Conservation (phyloP, 2,797 vertebrate genomes). For the Myotis pilosus region DNA sequence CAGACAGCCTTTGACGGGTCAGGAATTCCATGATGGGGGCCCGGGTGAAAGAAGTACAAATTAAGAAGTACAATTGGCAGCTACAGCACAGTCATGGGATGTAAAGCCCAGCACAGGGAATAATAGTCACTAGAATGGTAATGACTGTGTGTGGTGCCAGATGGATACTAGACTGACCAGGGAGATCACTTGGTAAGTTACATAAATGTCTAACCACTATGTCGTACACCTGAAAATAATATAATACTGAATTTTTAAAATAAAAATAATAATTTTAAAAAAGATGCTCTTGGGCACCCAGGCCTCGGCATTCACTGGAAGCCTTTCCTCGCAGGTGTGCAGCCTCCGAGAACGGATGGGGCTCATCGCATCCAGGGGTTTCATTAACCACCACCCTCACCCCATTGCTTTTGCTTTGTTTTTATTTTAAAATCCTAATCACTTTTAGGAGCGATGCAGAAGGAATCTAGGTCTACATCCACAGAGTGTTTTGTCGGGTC, state of each 20-base stretch:
- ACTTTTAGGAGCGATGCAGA: no score
- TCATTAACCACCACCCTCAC: not conserved
- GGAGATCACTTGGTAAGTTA: not conserved
- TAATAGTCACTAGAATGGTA: not conserved
- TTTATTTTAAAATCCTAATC: not conserved
- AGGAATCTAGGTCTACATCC: not conserved
- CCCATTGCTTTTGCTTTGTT: not conserved
- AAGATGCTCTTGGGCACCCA: not conserved
- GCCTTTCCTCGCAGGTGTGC: not conserved
- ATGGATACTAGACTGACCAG: not conserved
- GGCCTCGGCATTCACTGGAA: accelerated
- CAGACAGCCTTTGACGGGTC: not conserved
- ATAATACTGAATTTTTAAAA: not conserved
- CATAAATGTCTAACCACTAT: no score
- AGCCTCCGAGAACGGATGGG: not conserved
- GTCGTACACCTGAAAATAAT: not conserved
- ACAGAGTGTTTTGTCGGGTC: not conserved
- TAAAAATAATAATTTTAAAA: not conserved
- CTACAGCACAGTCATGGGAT: not conserved
- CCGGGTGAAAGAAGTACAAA: not conserved
- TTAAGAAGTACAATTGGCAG: not conserved
- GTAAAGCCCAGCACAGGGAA: not conserved
- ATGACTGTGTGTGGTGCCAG: not conserved
- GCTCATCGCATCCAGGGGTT: not conserved
- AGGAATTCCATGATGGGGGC: not conserved